A percentile compares a stretch with the other conserved stretches of the same genome.
Evolutionary conservation across 2,888 invertebrate species (phyloP).

Genomic region (Oeneis ivallda): DNA sequence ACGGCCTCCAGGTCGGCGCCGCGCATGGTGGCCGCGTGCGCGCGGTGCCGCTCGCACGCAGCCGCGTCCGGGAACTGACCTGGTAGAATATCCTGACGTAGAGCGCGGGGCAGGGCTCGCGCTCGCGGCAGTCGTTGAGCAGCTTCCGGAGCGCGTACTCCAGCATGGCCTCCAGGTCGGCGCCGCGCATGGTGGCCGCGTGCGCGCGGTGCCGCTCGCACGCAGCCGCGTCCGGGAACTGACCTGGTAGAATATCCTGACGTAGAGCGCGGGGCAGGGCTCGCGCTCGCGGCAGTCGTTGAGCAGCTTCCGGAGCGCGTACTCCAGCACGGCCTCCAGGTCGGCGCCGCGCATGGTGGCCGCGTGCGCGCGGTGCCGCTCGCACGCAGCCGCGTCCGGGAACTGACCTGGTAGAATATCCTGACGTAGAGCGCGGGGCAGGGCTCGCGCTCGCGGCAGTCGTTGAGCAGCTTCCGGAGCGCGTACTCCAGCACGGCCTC

Average conservation of each 20-base stretch:
- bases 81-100: conserved; percentile 90
- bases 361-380: conserved; percentile 59
- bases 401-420: conserved; percentile 88
- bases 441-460: conserved; percentile 65
- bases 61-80: conserved; percentile 75
- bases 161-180: conserved; percentile 70
- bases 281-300: conserved; percentile 66
- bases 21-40: conserved; percentile 57
- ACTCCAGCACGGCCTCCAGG: conserved; percentile 73
- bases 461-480: conserved; percentile 73
- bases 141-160: conserved; percentile 80
- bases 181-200: conserved; percentile 56
- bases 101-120: conserved; percentile 83
- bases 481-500: conserved; percentile 76
- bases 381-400: conserved; percentile 64
- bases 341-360: conserved; percentile 58
- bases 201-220: conserved; percentile 59
- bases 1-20: conserved; percentile 66
- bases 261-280: conserved; percentile 84
- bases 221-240: conserved; percentile 52
- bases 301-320: conserved; percentile 77
- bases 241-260: conserved; percentile 90
- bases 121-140: conserved; percentile 60
- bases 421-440: conserved; percentile 87
- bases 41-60: conserved; percentile 60